A percentile compares a stretch with the other conserved stretches of the same genome.
Conservation (phyloP, 1,140 invertebrate genomes). For the Drosophila takahashii region DNA sequence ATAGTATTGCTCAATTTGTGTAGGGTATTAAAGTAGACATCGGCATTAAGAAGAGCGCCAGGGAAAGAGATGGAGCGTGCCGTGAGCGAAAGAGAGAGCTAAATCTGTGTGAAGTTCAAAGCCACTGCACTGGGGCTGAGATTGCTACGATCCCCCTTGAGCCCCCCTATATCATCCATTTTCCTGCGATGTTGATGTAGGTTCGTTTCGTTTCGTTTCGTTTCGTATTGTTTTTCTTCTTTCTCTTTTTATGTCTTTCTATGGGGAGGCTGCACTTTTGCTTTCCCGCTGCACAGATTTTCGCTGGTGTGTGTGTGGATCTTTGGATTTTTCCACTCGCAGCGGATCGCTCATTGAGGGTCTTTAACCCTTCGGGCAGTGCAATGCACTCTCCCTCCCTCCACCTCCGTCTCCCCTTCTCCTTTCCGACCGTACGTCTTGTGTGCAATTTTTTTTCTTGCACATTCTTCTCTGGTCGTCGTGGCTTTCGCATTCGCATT, state of each 20-base stretch:
- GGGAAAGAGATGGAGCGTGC: conserved; percentile 9
- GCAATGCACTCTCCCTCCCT: conserved; percentile 71
- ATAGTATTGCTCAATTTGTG: not conserved
- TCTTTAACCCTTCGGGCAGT: conserved; percentile 83
- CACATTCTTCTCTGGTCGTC: conserved; percentile 63
- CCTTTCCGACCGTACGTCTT: conserved; percentile 15
- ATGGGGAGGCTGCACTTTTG: conserved; percentile 70
- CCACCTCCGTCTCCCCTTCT: conserved; percentile 27
- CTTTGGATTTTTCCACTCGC: conserved; percentile 79
- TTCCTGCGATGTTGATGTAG: conserved; percentile 68
- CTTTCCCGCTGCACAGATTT: conserved; percentile 79
- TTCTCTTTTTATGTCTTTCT: conserved; percentile 20
- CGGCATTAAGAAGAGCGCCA: conserved; percentile 35
- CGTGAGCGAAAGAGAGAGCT: conserved; percentile 16
- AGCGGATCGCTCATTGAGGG: conserved; percentile 66
- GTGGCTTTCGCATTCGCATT: conserved; percentile 21
- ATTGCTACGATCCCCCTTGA: conserved; percentile 41
- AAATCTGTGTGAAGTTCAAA: conserved; percentile 81
- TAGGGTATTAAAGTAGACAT: conserved; percentile 11
- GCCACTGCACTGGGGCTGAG: conserved; percentile 64
- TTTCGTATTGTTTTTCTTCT: conserved; percentile 17
- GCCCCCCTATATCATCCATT: conserved; percentile 9
- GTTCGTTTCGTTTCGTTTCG: conserved; percentile 58
- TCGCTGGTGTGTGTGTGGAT: conserved; percentile 34
- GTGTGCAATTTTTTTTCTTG: conserved; percentile 70